Base-by-base conservation (phyloP, 2,113 vertebrate species). In the Mustela lutreola region DNA sequence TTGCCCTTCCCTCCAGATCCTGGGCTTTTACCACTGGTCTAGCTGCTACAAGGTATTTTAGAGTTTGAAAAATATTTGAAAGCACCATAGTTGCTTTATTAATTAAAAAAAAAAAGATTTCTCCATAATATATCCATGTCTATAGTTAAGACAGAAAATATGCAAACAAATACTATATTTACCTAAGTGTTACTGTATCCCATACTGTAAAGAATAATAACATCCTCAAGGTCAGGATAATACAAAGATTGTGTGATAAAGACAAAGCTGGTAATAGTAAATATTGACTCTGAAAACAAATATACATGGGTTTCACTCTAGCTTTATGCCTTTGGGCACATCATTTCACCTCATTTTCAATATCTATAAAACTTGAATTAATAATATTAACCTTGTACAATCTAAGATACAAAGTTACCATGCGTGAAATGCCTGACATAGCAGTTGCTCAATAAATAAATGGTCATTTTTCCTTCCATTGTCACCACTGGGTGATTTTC, bases 81-180 rank as follows among this genome's bases (percentile, higher is more conserved):
- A 24, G 48, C 15, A 21, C 18, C 62, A 53, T 0, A 7, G 58
- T 50, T 67, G 60, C 21, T 84, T 89, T 93, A 79, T 83, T 96
- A 88, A 80, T 90, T 79, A 11, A 70, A 87, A 91, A 71, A 71
- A 9, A 39, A 76, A 78, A 42, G 11, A 42, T 56, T 73, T 89
- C 18, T 70, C 58, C 26, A 50, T 62, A 67, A 56, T 80, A 33
- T 48, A 24, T 82, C 50, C 56, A 21, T 87, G 36, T 89, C 39
- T 67, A 28, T 4, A 76, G 39, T 89, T n/a, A 75, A n/a, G 36
- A 73, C 21, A 89, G 42, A 93, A 95, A 90, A 92, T 56, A 90
- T 48, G 19, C 42, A 82, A 71, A n/a, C 75, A 71, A 36, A 76
- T 16, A 36, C 8, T 88, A 22, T 36, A 87, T 83, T 92, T 97